A percentile compares a stretch with the other conserved stretches of the same genome.
Conservation (phyloP, 2,888 invertebrate species). For the Lycocerus yunnanus region DNA sequence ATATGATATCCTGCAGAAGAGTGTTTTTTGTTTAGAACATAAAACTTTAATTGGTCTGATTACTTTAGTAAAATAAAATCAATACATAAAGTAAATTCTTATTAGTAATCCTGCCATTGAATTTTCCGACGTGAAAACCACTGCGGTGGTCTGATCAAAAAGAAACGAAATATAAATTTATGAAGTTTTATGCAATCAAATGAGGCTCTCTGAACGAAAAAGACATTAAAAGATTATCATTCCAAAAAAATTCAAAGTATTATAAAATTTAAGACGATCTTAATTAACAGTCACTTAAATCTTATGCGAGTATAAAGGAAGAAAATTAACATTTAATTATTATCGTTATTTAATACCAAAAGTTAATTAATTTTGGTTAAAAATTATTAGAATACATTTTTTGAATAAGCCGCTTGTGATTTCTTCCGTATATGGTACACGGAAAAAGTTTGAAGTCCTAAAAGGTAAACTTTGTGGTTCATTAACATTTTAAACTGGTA, state of each 20-base stretch:
- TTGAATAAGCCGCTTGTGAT: neutral
- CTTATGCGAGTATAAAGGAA: neutral
- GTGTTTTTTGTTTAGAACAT: too few species aligned
- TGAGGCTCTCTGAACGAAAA: neutral
- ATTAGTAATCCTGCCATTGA: neutral
- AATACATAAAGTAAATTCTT: too few species aligned
- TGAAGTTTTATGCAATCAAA: neutral
- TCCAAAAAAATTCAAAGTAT: neutral
- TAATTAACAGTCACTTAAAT: neutral
- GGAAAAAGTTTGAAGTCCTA: neutral
- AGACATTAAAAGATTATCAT: neutral
- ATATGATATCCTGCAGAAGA: too few species aligned
- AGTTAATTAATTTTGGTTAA: neutral
- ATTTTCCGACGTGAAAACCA: neutral
- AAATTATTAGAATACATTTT: neutral
- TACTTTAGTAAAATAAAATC: too few species aligned
- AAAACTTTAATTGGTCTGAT: too few species aligned
- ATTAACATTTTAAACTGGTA: neutral
- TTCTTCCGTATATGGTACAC: neutral
- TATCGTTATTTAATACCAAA: neutral
- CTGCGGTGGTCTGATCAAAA: neutral
- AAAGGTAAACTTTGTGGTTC: neutral
- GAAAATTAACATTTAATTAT: neutral
- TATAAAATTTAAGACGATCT: neutral
- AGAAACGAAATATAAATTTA: neutral